These are phyloP conservation scores for Elephas maximus DNA, from an alignment of 2,113 vertebrate genomes.

Conservation along the genomic window DNA sequence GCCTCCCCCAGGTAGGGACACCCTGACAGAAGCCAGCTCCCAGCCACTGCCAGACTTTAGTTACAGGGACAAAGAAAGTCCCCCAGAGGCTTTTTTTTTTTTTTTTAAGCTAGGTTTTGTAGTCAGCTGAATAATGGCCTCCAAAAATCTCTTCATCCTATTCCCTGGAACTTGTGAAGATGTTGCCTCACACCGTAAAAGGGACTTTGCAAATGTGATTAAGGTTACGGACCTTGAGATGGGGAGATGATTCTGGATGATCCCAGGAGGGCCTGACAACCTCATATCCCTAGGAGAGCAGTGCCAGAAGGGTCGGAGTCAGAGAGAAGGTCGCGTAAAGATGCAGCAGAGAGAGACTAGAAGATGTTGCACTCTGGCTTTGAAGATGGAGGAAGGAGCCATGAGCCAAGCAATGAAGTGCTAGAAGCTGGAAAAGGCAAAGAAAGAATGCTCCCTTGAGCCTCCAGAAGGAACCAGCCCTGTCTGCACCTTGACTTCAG, in stretches of 20 bases:
- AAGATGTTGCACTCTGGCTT: no score
- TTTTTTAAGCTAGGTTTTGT: no score
- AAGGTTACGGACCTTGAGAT: background rate
- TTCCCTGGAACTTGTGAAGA: no score
- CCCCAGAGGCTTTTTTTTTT: background rate
- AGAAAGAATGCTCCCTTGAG: background rate
- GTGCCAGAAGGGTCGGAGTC: no score
- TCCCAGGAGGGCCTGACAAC: fast-evolving
- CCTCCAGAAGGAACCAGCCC: background rate
- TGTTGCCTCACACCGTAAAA: no score
- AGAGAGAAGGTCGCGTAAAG: background rate
- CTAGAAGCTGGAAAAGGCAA: background rate
- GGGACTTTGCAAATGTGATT: background rate
- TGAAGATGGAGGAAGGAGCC: background rate
- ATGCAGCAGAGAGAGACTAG: background rate
- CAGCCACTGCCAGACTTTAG: background rate
- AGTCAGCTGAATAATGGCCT: background rate
- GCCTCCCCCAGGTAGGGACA: background rate
- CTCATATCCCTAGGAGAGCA: background rate
- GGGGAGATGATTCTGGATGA: background rate
- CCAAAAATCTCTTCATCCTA: background rate
- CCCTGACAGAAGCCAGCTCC: background rate
- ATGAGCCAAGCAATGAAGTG: background rate
- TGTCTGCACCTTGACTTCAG: background rate
- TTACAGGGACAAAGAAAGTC: background rate